phyloP scores from a whole-genome alignment of 2,113 vertebrate species.

The Barnardius zonarius region DNA sequence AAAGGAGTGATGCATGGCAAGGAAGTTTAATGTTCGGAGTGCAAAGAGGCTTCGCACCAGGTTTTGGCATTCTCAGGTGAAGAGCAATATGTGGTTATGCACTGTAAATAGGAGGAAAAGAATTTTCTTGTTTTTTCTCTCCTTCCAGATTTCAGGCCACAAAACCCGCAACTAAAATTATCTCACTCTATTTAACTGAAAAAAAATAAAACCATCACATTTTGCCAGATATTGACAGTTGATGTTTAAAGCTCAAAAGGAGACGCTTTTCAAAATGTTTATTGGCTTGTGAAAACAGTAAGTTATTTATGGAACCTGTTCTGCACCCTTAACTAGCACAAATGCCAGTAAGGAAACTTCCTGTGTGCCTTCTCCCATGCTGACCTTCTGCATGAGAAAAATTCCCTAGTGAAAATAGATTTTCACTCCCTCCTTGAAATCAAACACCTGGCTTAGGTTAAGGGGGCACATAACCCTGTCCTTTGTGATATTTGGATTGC shows the following conservation, averaged over 20 bases:
- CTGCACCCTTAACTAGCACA: conserved; percentile 38
- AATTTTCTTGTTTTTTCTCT: background rate
- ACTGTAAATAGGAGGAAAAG: background rate
- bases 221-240: background rate
- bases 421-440: conserved; percentile 30
- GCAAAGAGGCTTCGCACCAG: background rate
- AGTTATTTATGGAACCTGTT: conserved; percentile 24
- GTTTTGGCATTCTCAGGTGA: background rate
- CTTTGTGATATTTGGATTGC: background rate
- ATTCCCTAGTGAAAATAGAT: conserved; percentile 36
- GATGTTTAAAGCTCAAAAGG: conserved; percentile 7
- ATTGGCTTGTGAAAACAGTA: conserved; percentile 28
- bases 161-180: background rate
- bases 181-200: background rate
- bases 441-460: conserved; percentile 50
- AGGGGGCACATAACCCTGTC: background rate
- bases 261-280: conserved; percentile 29
- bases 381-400: conserved; percentile 38
- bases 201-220: background rate
- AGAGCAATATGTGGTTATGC: background rate
- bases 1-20: background rate
- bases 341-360: conserved; percentile 51
- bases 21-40: background rate
- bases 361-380: conserved; percentile 1
- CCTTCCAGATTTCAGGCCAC: background rate